Conservation (phyloP, 2,113 vertebrate species). For the Columba livia region DNA sequence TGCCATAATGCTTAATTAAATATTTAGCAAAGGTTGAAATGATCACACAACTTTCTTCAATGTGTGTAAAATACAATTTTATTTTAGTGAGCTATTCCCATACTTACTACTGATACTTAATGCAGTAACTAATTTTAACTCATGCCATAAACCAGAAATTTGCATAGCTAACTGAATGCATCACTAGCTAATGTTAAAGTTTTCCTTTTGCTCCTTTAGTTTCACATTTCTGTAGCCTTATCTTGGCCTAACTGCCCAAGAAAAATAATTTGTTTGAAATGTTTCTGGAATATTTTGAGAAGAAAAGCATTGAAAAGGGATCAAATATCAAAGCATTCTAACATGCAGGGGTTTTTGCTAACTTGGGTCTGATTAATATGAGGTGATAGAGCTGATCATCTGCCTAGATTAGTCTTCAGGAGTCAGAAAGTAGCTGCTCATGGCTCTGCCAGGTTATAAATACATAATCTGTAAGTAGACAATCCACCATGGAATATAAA, state of each 20-base stretch:
- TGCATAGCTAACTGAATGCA: background rate
- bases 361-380: background rate
- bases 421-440: background rate
- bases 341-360: background rate
- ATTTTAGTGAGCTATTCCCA: background rate
- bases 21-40: background rate
- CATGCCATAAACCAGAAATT: background rate
- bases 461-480: background rate
- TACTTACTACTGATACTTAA: background rate
- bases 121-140: background rate
- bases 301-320: background rate
- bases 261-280: background rate
- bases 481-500: background rate
- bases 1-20: background rate
- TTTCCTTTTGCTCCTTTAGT: background rate
- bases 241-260: background rate
- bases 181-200: background rate
- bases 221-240: background rate
- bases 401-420: background rate
- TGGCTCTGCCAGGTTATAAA: background rate
- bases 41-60: background rate
- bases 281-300: background rate
- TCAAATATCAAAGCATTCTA: background rate
- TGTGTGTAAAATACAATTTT: background rate
- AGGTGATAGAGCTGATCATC: background rate